Evolutionary conservation across 1,140 invertebrate species (phyloP).

Genomic region (Hypothenemus hampei): DNA sequence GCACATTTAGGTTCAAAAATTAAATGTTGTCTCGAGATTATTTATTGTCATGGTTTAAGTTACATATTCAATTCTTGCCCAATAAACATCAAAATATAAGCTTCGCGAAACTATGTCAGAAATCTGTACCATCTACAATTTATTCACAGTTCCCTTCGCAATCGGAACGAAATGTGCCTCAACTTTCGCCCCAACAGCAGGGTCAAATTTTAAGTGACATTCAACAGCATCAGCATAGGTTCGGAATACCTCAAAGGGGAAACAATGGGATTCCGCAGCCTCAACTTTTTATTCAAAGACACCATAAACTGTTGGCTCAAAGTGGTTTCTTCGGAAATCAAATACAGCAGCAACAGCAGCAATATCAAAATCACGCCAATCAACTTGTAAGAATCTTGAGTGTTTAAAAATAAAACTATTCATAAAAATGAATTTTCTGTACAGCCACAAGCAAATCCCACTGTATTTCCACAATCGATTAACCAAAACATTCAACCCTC

Average conservation of each 20-base stretch:
- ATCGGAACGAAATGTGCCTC: slow-evolving; percentile 15
- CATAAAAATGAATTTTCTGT: no score
- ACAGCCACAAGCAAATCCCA: neutral
- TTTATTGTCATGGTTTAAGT: neutral
- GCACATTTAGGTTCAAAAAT: slow-evolving; percentile 10
- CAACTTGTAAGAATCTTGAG: no score
- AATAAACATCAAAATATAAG: neutral
- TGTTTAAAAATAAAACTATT: no score
- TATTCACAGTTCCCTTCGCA: neutral
- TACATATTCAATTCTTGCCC: neutral
- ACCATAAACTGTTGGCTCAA: slow-evolving; percentile 26
- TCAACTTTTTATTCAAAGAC: slow-evolving; percentile 32
- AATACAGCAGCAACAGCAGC: slow-evolving; percentile 45
- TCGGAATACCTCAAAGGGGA: slow-evolving; percentile 35
- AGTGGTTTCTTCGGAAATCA: slow-evolving; percentile 26
- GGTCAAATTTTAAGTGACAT: slow-evolving; percentile 60
- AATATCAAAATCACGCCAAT: slow-evolving; percentile 50
- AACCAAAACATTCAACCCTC: neutral
- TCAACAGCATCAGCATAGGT: slow-evolving; percentile 55
- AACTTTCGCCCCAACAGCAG: slow-evolving; percentile 56
- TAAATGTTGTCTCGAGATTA: neutral
- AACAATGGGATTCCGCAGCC: slow-evolving; percentile 21
- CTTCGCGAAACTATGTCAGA: neutral
- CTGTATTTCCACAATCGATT: neutral
- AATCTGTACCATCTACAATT: neutral